These are phyloP conservation scores for Catharus fuscescens DNA, from an alignment of 2,113 vertebrate genomes.

Conservation along the genomic window DNA sequence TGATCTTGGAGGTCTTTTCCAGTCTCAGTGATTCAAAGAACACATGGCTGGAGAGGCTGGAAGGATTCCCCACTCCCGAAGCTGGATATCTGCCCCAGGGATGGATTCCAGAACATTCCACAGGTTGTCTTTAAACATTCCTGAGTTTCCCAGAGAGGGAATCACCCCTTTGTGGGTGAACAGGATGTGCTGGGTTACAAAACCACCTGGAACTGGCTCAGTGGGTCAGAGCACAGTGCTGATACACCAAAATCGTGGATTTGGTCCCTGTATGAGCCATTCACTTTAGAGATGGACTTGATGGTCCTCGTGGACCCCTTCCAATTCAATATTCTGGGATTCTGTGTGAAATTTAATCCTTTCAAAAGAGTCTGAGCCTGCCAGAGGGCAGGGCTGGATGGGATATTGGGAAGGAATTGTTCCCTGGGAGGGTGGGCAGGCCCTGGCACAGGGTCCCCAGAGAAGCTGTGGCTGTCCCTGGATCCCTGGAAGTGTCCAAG, in stretches of 20 bases:
- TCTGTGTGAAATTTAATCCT: not conserved
- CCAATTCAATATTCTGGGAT: not conserved
- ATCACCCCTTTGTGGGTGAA: not conserved
- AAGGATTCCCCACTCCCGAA: not conserved
- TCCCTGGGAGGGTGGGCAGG: not conserved
- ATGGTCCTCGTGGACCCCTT: not conserved
- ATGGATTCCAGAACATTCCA: not conserved
- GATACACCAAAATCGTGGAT: fast-evolving
- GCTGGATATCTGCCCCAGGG: fast-evolving
- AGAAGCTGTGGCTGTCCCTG: not conserved
- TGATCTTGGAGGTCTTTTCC: not conserved
- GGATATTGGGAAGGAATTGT: not conserved
- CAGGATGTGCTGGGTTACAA: fast-evolving
- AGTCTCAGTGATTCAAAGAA: not conserved
- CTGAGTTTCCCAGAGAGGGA: not conserved
- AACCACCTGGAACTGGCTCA: not conserved
- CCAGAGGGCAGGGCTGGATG: not conserved
- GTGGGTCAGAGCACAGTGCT: not conserved
- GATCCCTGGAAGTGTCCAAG: not conserved
- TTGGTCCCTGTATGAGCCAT: not conserved
- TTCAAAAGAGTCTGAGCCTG: not conserved
- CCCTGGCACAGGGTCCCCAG: not conserved
- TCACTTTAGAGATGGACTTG: too few relatives aligned
- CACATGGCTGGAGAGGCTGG: not conserved
- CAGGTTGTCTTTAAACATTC: not conserved